Conservation (phyloP, 2,888 invertebrate genomes). For the Mesorhabditis sp. region DNA sequence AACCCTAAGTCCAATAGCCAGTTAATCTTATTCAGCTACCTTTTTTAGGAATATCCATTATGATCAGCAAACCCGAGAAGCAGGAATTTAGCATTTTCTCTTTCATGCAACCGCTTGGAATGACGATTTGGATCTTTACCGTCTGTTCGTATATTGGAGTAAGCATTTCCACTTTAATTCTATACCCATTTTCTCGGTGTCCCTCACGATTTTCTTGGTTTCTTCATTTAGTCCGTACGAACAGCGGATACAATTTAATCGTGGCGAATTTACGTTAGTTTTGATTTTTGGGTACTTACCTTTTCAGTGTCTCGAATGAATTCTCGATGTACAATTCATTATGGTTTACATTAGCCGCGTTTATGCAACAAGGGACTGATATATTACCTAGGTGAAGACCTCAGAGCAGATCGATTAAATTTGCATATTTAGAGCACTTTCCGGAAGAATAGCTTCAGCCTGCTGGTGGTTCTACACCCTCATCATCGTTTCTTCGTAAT, state of each 20-base stretch:
- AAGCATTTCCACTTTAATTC: slow-evolving; percentile 1
- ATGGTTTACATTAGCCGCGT: slow-evolving; percentile 94
- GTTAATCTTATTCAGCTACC: neutral
- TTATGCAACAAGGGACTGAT: slow-evolving; percentile 98
- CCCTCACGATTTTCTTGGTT: slow-evolving; percentile 90
- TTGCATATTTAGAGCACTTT: slow-evolving; percentile 28
- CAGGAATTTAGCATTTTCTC: slow-evolving; percentile 83
- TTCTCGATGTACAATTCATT: slow-evolving; percentile 91
- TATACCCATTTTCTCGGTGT: slow-evolving; percentile 65
- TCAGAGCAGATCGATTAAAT: neutral
- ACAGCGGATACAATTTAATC: slow-evolving; percentile 69
- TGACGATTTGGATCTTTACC: slow-evolving; percentile 83
- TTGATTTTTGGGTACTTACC: neutral
- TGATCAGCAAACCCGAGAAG: slow-evolving; percentile 78
- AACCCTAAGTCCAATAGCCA: neutral
- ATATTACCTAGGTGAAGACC: slow-evolving; percentile 79
- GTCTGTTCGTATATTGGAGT: slow-evolving; percentile 88
- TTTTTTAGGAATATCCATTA: slow-evolving; percentile 72
- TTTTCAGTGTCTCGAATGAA: slow-evolving; percentile 68
- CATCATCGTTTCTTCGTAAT: slow-evolving; percentile 67
- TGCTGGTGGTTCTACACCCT: slow-evolving; percentile 99
- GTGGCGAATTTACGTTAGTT: slow-evolving; percentile 47
- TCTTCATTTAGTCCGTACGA: slow-evolving; percentile 95
- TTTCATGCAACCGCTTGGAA: slow-evolving; percentile 88
- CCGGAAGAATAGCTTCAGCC: slow-evolving; percentile 86